Base-by-base conservation (phyloP, 2,888 invertebrate genomes). In the Andrena chrysosceles region DNA sequence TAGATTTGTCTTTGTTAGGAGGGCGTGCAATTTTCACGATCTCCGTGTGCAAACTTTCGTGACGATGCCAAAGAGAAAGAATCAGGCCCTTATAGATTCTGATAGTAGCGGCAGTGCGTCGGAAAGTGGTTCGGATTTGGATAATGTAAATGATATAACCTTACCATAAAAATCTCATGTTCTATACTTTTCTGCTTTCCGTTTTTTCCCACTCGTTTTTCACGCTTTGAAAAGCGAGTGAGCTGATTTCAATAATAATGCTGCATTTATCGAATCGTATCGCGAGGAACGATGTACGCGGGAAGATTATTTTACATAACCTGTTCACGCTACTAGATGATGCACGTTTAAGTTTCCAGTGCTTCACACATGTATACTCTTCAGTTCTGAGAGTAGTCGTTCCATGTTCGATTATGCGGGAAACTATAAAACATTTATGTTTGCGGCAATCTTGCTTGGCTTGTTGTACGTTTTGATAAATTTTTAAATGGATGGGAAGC, bases 11-110 rank as follows among this genome's bases (percentile, higher is more conserved):
- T 75, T 81, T 75, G 69, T 81, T 66, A 69, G 81, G 81, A 85
- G 80, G 75, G 71, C 77, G 80, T 84, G 83, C 79, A 70, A 81
- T 86, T 86, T 87, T 78, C 81, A 83, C 84, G 62, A 81, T 86
- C 72, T 71, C 75, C 81, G 33, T 70, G 62, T 71, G 35, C 68
- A 78, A 73, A 79, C 67, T 79, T 48, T 71, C 64, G 73, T 76
- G 78, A 94, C 93, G 94, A 98, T 98, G 97, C 97, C 96, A 90
- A 98, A 98, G 95, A 95, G 98, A 88, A 97, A 97, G 94, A 97
- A 96, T 94, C 97, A 97, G 93, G 97, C 97, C 56, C 94, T 97
- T 84, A 96, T 97, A 89, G 97, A 98, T 93, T 97, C 97, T 29
- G 97, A 97, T 93, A 97, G 97, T 78, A 97, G 97, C 94, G 94